These are phyloP conservation scores for Centropus bengalensis DNA, from an alignment of 2,113 vertebrate genomes.

Conservation along the genomic window DNA sequence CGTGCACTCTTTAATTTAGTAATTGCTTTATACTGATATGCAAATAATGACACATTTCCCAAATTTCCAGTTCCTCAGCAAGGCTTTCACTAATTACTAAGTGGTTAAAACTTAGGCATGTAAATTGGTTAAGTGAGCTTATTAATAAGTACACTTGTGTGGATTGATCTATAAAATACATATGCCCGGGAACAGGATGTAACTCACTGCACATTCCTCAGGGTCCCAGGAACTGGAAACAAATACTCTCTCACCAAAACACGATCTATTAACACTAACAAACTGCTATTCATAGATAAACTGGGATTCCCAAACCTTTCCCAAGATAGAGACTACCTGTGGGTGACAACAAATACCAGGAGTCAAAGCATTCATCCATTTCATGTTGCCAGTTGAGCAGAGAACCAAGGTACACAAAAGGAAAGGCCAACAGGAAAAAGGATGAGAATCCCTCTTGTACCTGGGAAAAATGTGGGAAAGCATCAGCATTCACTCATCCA, in stretches of 20 bases:
- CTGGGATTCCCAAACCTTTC: background rate
- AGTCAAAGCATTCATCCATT: background rate
- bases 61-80: constrained; percentile 64
- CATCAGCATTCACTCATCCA: background rate
- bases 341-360: background rate
- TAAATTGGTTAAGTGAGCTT: constrained; percentile 56
- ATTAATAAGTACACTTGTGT: constrained; percentile 63
- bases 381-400: background rate
- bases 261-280: background rate
- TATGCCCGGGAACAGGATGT: background rate
- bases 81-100: constrained; percentile 55
- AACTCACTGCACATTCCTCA: constrained; percentile 14
- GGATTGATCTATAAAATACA: constrained; percentile 20
- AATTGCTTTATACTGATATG: constrained; percentile 70
- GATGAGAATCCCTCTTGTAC: background rate
- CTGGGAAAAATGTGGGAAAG: background rate
- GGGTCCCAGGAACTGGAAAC: background rate
- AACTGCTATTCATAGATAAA: background rate
- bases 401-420: background rate
- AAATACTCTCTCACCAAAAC: background rate
- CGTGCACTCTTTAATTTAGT: constrained; percentile 72
- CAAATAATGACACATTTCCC: constrained; percentile 75
- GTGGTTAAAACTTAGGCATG: constrained; percentile 49
- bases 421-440: background rate
- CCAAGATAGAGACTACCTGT: background rate